A percentile compares a stretch with the other conserved stretches of the same genome.
Conservation (phyloP, 1,140 invertebrate species). For the Helicoverpa armigera region DNA sequence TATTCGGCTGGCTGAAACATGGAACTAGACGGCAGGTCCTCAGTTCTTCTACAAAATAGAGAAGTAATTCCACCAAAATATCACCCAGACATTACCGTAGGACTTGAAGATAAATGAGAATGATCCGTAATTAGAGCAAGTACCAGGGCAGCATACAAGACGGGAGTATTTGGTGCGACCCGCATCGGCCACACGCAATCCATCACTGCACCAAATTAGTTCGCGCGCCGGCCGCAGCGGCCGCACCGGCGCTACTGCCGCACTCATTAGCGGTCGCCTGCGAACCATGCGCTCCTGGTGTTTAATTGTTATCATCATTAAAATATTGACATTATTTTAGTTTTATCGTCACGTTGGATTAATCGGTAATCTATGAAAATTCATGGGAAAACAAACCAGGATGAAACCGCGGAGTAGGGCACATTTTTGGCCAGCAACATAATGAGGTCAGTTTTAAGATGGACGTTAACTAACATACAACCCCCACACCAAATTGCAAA, state of each 20-base stretch:
- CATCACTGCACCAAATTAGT: conserved; percentile 82
- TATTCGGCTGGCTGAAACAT: not conserved
- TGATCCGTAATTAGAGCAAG: conserved; percentile 51
- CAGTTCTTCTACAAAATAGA: not conserved
- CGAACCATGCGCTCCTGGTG: conserved; percentile 65
- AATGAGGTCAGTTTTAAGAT: too few species aligned
- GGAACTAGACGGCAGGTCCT: not conserved
- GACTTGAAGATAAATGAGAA: conserved; percentile 37
- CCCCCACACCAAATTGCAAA: too few species aligned
- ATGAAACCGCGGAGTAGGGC: too few species aligned
- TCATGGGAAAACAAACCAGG: not conserved
- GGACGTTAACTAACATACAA: too few species aligned
- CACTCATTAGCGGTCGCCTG: conserved; percentile 81
- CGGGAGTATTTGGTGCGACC: conserved; percentile 47
- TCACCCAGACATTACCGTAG: conserved; percentile 6
- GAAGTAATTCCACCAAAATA: not conserved
- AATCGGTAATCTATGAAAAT: not conserved
- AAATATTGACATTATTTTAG: conserved; percentile 44
- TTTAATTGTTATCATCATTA: conserved; percentile 57
- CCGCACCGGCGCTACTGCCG: conserved; percentile 79
- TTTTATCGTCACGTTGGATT: not conserved
- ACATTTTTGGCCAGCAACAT: too few species aligned
- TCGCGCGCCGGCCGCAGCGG: conserved; percentile 71
- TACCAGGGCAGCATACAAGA: conserved; percentile 62
- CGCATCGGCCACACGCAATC: conserved; percentile 63